A percentile compares a stretch with the other conserved stretches of the same genome.
Evolutionary conservation across 2,797 vertebrate species (phyloP).

Genomic region (Prunella strophiata): DNA sequence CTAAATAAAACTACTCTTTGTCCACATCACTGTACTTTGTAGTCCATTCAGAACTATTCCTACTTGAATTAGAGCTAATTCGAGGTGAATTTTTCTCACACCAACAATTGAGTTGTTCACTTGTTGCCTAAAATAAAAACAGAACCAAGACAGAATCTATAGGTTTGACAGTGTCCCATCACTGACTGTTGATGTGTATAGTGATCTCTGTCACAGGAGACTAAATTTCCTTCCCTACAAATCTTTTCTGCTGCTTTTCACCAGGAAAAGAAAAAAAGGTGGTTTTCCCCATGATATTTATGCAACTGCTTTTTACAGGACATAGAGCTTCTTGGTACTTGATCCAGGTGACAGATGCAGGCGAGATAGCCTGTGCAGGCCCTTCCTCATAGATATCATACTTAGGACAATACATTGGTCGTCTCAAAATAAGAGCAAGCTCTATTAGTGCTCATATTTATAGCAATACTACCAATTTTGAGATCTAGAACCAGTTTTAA

Average conservation of each 20-base stretch:
- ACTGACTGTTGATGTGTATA: not conserved
- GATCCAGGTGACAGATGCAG: not conserved
- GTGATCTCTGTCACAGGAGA: not conserved
- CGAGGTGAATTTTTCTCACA: not conserved
- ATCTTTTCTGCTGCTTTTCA: not conserved
- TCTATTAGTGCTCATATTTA: not conserved
- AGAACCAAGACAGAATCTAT: not conserved
- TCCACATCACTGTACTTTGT: not conserved
- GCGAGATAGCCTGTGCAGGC: not conserved
- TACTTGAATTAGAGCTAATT: not conserved
- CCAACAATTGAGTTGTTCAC: rapidly evolving
- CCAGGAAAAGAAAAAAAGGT: not conserved
- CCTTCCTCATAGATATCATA: not conserved
- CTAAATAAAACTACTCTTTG: not conserved
- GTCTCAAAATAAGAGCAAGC: not conserved
- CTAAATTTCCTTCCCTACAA: not conserved
- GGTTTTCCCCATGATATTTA: rapidly evolving
- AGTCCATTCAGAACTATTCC: not conserved
- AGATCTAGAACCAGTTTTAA: not conserved
- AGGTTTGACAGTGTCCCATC: not conserved
- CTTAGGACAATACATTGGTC: not conserved
- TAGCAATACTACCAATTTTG: not conserved
- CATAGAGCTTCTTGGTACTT: not conserved
- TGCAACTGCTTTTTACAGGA: not conserved
- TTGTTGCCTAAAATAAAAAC: rapidly evolving